Evolutionary conservation across 2,797 vertebrate genomes (phyloP).

Genomic region (Crocidura indochinensis): DNA sequence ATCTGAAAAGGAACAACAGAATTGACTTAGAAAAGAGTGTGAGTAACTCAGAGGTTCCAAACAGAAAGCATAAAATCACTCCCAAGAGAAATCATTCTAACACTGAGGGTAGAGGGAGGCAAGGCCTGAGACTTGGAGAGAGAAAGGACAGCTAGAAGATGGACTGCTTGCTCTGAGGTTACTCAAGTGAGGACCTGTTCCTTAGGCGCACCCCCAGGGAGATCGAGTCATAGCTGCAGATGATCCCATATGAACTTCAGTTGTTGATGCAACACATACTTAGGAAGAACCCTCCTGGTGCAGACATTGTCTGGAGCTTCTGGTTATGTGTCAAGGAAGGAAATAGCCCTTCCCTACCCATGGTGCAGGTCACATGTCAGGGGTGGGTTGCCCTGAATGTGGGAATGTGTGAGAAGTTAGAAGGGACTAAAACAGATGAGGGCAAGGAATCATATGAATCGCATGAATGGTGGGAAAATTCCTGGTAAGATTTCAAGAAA

Average conservation of each 20-base stretch:
- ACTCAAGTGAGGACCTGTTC: not conserved
- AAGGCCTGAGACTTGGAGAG: not conserved
- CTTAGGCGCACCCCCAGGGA: not conserved
- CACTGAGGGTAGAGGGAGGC: not conserved
- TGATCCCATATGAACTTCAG: not conserved
- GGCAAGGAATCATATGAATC: not conserved
- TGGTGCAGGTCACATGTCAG: not conserved
- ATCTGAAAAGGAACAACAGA: constrained; percentile 33
- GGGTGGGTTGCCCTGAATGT: not conserved
- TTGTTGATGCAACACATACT: constrained; percentile 54
- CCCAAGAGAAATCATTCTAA: constrained; percentile 40
- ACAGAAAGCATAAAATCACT: constrained; percentile 42
- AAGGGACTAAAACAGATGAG: not conserved
- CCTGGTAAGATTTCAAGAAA: not conserved
- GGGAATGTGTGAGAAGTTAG: not conserved
- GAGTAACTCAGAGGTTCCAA: constrained; percentile 58
- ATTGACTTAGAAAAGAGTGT: constrained; percentile 51
- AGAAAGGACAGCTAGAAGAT: not conserved
- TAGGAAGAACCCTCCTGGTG: not conserved
- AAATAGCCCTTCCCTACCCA: not conserved
- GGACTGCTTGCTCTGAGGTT: not conserved
- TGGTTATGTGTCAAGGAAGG: not conserved
- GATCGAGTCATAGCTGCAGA: not conserved
- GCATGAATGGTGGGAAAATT: not conserved
- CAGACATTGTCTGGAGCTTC: not conserved